These are phyloP conservation scores for Latrodectus hesperus DNA, from an alignment of 2,888 invertebrate genomes.

Conservation along the genomic window DNA sequence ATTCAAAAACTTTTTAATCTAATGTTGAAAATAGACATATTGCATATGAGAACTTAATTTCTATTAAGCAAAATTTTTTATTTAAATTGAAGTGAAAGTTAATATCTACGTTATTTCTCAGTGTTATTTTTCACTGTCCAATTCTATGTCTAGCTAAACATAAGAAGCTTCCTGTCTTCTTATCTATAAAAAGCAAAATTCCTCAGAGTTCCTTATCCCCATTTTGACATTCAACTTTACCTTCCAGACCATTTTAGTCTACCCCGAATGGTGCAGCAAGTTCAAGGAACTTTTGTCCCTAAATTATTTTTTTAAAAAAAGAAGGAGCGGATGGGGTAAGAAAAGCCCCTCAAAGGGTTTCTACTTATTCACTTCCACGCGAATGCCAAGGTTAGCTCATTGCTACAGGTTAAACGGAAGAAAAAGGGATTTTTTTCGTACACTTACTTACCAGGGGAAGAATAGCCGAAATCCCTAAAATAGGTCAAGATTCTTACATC, in stretches of 20 bases:
- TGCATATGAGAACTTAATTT: too few relatives aligned
- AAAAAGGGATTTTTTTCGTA: conserved; percentile 10
- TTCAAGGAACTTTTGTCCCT: conserved; percentile 55
- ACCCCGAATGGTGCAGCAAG: conserved; percentile 16
- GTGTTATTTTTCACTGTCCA: too few relatives aligned
- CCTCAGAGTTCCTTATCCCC: conserved; percentile 19
- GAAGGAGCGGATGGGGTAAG: conserved; percentile 35
- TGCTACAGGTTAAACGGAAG: conserved; percentile 13
- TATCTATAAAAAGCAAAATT: not conserved
- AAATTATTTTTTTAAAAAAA: conserved; percentile 27
- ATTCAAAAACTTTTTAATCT: too few relatives aligned
- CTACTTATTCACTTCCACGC: conserved; percentile 8
- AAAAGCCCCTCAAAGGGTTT: conserved; percentile 41
- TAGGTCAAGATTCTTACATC: conserved; percentile 54
- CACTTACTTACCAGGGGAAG: conserved; percentile 3
- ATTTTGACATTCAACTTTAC: conserved; percentile 41
- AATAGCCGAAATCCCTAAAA: conserved; percentile 26
- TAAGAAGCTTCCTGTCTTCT: too few relatives aligned
- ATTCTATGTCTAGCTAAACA: too few relatives aligned
- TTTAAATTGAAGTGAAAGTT: too few relatives aligned
- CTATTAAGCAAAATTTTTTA: too few relatives aligned
- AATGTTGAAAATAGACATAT: too few relatives aligned
- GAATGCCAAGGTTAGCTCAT: conserved; percentile 55
- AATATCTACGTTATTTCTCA: too few relatives aligned
- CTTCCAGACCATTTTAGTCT: conserved; percentile 32